Evolutionary conservation across 2,888 invertebrate species (phyloP), one percentile per base, ranked within the genome.

Genomic region (Dynastes maya): DNA sequence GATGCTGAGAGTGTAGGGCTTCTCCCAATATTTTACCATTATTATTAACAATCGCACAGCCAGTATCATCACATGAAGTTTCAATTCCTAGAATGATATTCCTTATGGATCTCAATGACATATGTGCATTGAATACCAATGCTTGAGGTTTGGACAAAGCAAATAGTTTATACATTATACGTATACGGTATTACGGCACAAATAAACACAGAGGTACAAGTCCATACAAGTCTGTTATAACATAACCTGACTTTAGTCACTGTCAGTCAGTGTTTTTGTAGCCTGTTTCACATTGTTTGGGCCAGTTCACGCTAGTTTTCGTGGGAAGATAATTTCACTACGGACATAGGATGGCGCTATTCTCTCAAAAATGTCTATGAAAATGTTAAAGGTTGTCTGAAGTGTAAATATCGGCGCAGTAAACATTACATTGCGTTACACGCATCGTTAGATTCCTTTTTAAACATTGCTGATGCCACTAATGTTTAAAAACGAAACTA

Each of bases 41-140:
- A 27, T 90, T 90, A 88, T 95, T 92, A 6, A 99, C 93, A 81
- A 99, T 90, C 61, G 97, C 98, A 86, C 95, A 95, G 29, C 97
- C 98, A 1, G 98, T 99, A 87, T 99, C 99, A 90, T 99, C 98
- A 87, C 98, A 99, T 80, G 98, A 98, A 3, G 98, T 97, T 91
- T 99, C 99, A 84, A 99, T 98, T 5, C 98, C 98, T 82, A 98
- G 89, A 76, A 98, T 90, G 78, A 89, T 16, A 32, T 77, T 53
- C 63, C 71, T 72, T 27, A 32, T 2, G 0, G 64, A 64, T 29
- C 63, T 32, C 49, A 49, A 29, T 9, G 63, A 32, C 3, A 82
- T 0, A 81, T 84, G 68, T 37, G 32, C 9, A n/a, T 16, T n/a
- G 1, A 13, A 13, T 32, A 6, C 37, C 16, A 40, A 9, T 2